Base-by-base conservation (phyloP, 2,888 invertebrate genomes). In the Chymomyza amoena region DNA sequence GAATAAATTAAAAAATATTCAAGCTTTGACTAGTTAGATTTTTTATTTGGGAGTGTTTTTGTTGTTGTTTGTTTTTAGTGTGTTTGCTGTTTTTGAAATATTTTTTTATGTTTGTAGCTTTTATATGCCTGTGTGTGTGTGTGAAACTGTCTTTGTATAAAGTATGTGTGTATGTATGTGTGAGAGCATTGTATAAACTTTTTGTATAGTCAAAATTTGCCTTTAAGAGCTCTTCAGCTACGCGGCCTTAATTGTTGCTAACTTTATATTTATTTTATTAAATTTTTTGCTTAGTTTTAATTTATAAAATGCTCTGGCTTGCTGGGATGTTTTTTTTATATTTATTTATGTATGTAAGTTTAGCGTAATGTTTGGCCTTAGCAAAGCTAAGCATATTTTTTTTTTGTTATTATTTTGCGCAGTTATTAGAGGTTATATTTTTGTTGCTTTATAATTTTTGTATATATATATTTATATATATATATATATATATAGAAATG, bases 1-100 rank as follows among this genome's bases (percentile, higher is more conserved):
- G 80, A 80, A 81, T 87, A 88, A 88, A 88, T 81, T 87, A 89
- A 88, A 88, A 88, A 87, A 86, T 87, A 89, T 88, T 89, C 79
- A 88, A 89, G 89, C 89, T 88, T 89, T 89, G 87, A 88, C 82
- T 89, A 88, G 83, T 83, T 80, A 83, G 78, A 72, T 78, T 75
- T 87, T 73, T 77, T 68, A 16, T 71, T 72, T 71, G 50, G 2
- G 39, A n/a, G n/a, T 60, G 51, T 64, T 15, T 65, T 62, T 36
- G 68, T 78, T 74, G n/a, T 87, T 73, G 66, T 77, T 68, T 54
- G 39, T 64, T n/a, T 66, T 65, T 50, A 70, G 61, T 73, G 75
- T 77, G 64, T 57, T 69, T 63, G 68, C 60, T 68, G 63, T 39
- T 65, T 60, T 64, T 36, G 57, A 66, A 64, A 75, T 71, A 75